These are phyloP conservation scores for Heliconius hortense DNA, from an alignment of 2,888 invertebrate species.

Conservation along the genomic window DNA sequence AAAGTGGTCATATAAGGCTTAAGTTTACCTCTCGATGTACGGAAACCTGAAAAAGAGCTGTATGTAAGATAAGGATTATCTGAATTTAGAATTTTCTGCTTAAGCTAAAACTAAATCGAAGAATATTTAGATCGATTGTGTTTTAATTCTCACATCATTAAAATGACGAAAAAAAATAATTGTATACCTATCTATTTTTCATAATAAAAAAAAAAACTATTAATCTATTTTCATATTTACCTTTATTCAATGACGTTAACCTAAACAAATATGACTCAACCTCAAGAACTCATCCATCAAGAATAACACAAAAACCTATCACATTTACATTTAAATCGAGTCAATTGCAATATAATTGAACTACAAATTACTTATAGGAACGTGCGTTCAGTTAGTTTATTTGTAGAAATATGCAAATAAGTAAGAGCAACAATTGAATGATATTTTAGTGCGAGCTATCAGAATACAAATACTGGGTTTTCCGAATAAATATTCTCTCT, in stretches of 20 bases:
- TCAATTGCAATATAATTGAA: slow-evolving; percentile 1
- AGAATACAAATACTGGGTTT: slow-evolving; percentile 33
- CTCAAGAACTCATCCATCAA: neutral
- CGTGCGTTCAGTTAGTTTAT: slow-evolving; percentile 21
- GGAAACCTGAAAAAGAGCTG: no score
- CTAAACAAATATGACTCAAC: neutral
- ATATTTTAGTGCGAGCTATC: slow-evolving; percentile 34
- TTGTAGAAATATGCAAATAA: slow-evolving; percentile 34
- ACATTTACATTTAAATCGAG: slow-evolving; percentile 6
- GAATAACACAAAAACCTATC: neutral
- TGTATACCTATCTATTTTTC: no score
- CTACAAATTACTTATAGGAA: neutral
- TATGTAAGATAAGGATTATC: no score
- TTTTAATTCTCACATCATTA: no score
- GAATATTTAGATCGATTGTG: no score
- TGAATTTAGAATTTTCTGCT: no score
- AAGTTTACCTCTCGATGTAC: no score
- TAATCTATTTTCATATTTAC: neutral
- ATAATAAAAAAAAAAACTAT: neutral
- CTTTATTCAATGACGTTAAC: neutral
- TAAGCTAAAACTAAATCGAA: no score
- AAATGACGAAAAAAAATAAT: no score
- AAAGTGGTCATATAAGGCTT: no score
- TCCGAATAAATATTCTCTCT: slow-evolving; percentile 31
- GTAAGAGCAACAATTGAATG: slow-evolving; percentile 30